These are phyloP conservation scores for Aleiodes alternator DNA, from an alignment of 2,888 invertebrate species.

Conservation along the genomic window DNA sequence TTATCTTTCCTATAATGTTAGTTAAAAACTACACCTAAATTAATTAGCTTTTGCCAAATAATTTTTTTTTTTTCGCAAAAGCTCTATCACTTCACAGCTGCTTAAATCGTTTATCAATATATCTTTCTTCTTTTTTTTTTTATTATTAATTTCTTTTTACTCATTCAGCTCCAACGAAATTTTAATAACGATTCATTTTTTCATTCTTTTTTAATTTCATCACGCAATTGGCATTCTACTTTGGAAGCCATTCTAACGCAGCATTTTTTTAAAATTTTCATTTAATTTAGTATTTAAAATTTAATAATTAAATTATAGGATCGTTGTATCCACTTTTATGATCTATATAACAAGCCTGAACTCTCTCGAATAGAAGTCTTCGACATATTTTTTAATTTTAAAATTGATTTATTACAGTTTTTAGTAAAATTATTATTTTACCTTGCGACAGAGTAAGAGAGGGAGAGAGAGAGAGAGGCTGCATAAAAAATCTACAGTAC, in stretches of 20 bases:
- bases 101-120: conserved; percentile 11
- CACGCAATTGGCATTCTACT: conserved; percentile 32
- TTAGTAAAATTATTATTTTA: no score
- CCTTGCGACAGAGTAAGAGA: conserved; percentile 1
- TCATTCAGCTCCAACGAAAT: conserved; percentile 20
- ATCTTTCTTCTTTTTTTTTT: not conserved
- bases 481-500: conserved; percentile 50
- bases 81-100: conserved; percentile 19
- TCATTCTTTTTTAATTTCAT: not conserved
- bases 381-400: conserved; percentile 32
- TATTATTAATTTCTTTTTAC: not conserved
- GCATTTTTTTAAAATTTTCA: conserved; percentile 24
- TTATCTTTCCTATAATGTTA: conserved; percentile 5
- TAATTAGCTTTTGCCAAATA: conserved; percentile 14
- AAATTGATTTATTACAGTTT: conserved; percentile 31
- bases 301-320: conserved; percentile 32
- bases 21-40: conserved; percentile 21
- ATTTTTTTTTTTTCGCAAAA: conserved; percentile 18
- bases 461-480: conserved; percentile 45
- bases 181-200: conserved; percentile 8
- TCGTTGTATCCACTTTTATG: conserved; percentile 39
- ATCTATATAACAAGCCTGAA: conserved; percentile 34
- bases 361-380: conserved; percentile 31
- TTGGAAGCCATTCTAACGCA: conserved; percentile 22
- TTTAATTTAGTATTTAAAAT: conserved; percentile 1